These are phyloP conservation scores for Cataglyphis hispanica DNA, from an alignment of 1,140 invertebrate species.

Conservation along the genomic window DNA sequence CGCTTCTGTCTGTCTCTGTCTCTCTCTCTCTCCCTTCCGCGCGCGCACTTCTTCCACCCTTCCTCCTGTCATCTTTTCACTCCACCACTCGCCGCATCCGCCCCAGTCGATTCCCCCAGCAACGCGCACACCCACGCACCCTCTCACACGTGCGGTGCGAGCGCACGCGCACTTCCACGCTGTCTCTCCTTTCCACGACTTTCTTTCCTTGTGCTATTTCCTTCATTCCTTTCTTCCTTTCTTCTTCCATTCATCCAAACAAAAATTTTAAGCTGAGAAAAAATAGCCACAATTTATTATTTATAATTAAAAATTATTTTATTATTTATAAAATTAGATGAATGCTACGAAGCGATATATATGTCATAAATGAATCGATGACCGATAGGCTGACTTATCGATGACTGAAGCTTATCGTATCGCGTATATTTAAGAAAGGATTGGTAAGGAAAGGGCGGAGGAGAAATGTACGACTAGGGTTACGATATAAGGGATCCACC, in stretches of 20 bases:
- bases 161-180: slow-evolving; percentile 57
- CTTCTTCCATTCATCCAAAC: background rate
- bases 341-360: background rate
- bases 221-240: background rate
- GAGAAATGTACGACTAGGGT: background rate
- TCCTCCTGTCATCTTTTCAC: background rate
- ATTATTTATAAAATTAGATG: background rate
- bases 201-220: background rate
- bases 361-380: background rate
- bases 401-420: background rate
- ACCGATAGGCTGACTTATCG: background rate
- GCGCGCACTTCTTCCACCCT: slow-evolving; percentile 11
- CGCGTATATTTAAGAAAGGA: too few relatives aligned
- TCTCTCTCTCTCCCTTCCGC: slow-evolving; percentile 24
- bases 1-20: slow-evolving; percentile 22
- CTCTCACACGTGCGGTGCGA: slow-evolving; percentile 35
- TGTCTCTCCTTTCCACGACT: background rate
- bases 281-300: too few relatives aligned
- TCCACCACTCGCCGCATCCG: background rate
- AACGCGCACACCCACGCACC: slow-evolving; percentile 42
- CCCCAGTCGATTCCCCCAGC: slow-evolving; percentile 21
- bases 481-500: slow-evolving; percentile 71
- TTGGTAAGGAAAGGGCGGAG: background rate
- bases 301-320: too few relatives aligned
- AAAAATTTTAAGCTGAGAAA: background rate